Evolutionary conservation across 2,113 vertebrate genomes (phyloP).

Genomic region (Alligator sinensis): DNA sequence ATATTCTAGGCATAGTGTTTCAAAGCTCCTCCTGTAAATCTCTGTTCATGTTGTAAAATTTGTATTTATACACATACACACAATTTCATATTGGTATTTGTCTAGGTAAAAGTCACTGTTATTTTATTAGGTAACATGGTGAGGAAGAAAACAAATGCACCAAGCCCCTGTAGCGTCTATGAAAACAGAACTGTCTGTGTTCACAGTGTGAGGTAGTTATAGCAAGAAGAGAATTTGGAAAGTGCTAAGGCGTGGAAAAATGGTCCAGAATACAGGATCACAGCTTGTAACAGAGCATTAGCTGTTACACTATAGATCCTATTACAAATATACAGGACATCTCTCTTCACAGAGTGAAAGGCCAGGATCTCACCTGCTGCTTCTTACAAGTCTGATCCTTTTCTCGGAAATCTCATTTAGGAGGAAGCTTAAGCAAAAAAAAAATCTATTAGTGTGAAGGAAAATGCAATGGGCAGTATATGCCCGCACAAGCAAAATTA

Average conservation of each 20-base stretch:
- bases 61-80: not conserved
- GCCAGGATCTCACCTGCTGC: not conserved
- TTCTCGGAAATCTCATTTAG: not conserved
- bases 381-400: not conserved
- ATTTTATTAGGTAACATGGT: not conserved
- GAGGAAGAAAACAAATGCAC: conserved; percentile 30
- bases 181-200: not conserved
- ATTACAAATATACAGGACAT: not conserved
- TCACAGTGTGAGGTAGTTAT: not conserved
- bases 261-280: not conserved
- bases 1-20: not conserved
- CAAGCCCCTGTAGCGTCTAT: fast-evolving
- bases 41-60: no score
- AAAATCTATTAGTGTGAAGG: not conserved
- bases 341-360: not conserved
- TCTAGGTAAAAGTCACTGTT: not conserved
- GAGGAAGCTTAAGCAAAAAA: not conserved
- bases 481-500: not conserved
- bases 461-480: not conserved
- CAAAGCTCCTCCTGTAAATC: not conserved
- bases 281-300: not conserved
- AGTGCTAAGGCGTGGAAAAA: fast-evolving
- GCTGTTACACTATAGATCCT: not conserved
- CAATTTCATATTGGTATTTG: conserved; percentile 5
- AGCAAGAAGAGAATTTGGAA: not conserved